Percentiles rank a stretch among this genome's conserved stretches.
Evolutionary conservation across 2,113 vertebrate species (phyloP).

Genomic region (Takifugu flavidus): DNA sequence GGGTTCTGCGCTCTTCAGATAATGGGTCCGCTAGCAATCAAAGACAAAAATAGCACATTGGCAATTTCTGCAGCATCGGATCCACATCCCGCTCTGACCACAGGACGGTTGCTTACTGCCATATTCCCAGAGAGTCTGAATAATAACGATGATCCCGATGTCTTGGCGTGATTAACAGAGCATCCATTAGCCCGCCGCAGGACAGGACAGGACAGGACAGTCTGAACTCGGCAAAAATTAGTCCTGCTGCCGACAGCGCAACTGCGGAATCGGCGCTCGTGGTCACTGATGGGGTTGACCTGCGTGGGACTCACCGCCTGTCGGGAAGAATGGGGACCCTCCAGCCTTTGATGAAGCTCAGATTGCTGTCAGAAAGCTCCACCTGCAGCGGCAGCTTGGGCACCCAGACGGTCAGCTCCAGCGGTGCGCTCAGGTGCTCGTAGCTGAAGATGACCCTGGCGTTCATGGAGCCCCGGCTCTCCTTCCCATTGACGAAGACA

Average conservation of each 20-base stretch:
- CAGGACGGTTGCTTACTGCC: not conserved
- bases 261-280: too few relatives aligned
- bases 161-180: too few relatives aligned
- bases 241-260: too few relatives aligned
- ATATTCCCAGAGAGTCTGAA: too few relatives aligned
- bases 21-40: slow-evolving; percentile 39
- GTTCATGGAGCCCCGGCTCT: slow-evolving; percentile 91
- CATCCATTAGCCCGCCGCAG: too few relatives aligned
- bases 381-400: slow-evolving; percentile 92
- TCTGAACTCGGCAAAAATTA: too few relatives aligned
- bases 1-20: slow-evolving; percentile 21
- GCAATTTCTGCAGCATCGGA: not conserved
- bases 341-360: slow-evolving; percentile 98
- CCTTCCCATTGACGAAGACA: slow-evolving; percentile 95
- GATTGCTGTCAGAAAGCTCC: slow-evolving; percentile 84
- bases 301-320: slow-evolving; percentile 77
- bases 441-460: slow-evolving; percentile 94
- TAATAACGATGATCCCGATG: too few relatives aligned
- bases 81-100: not conserved
- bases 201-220: too few relatives aligned
- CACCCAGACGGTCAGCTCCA: slow-evolving; percentile 98
- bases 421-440: slow-evolving; percentile 86
- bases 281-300: too few relatives aligned
- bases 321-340: slow-evolving; percentile 93
- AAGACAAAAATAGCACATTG: slow-evolving; percentile 14